These are phyloP conservation scores for Endotricha flammealis DNA, from an alignment of 2,888 invertebrate genomes.

Conservation along the genomic window DNA sequence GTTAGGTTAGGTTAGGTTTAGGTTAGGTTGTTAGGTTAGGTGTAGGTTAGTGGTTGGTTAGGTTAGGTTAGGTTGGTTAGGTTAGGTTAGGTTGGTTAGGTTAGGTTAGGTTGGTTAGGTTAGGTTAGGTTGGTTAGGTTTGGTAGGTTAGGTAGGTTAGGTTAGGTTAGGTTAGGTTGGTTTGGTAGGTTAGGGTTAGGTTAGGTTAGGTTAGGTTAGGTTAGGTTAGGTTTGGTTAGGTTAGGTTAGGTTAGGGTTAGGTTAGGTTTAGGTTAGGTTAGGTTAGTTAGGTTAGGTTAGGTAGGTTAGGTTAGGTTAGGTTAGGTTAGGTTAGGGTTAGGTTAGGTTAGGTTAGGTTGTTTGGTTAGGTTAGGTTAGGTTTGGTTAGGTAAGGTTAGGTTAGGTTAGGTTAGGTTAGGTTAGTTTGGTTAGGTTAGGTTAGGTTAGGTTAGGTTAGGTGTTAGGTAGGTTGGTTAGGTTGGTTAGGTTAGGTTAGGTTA, in stretches of 20 bases:
- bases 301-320: constrained; percentile 19
- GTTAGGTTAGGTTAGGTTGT: constrained; percentile 21
- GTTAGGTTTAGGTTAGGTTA: constrained; percentile 20
- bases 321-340: constrained; percentile 18
- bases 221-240: constrained; percentile 21
- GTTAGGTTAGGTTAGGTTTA: constrained; percentile 19
- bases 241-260: constrained; percentile 22
- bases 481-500: constrained; percentile 22
- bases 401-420: constrained; percentile 21
- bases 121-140: constrained; percentile 18
- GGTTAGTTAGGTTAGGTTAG: constrained; percentile 21
- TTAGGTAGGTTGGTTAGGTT: too few relatives aligned
- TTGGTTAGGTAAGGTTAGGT: constrained; percentile 18
- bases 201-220: constrained; percentile 22
- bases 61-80: constrained; percentile 22
- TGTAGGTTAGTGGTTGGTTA: constrained; percentile 20
- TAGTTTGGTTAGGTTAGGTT: constrained; percentile 20
- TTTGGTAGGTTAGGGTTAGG: constrained; percentile 21
- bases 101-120: constrained; percentile 20
- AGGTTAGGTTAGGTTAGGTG: constrained; percentile 21
- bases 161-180: constrained; percentile 10
- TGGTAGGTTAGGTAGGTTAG: constrained; percentile 17
- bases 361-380: constrained; percentile 19
- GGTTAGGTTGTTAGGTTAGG: constrained; percentile 19
- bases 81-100: constrained; percentile 25